Evolutionary conservation across 2,888 invertebrate genomes (phyloP), one percentile per base, ranked within the genome.

Genomic region (Cerastoderma edule): DNA sequence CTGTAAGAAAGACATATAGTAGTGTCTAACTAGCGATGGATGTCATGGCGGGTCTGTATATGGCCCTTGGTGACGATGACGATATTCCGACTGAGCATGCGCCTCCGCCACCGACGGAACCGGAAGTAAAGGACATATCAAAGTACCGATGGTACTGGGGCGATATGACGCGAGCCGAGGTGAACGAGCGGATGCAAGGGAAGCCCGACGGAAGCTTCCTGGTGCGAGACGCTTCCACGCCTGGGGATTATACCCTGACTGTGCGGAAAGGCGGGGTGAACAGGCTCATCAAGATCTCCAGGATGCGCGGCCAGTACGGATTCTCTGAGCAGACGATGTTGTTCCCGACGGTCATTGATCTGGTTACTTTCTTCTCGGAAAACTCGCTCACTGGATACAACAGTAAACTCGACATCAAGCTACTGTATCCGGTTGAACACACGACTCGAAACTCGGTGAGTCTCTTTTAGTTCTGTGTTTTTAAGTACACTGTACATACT

Each of bases 191-290:
- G 92, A 94, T 99, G 87, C 95, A 96, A 86, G 97, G 98, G 88
- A 95, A 96, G 32, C 96, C 96, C 56, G 99, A 99, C 93, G 99
- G 99, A 22, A 97, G 99, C 57, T 99, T 98, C 93, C 94, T 99
- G 83, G 98, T 99, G 33, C 95, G 99, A 27, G 97, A 99, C 93
- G 98, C 99, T 24, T 97, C 98, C 19, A 97, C 96, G 80, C 85
- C 88, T 3, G 98, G 97, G 50, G 99, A 99, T 92, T 99, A 97
- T 93, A 99, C 99, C 13, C 93, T 99, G 74, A 99, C 99, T 1
- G 94, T 99, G 46, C 89, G 92, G 83, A 98, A 98, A 94, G 98
- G 97, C 78, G 98, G 98, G 82, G 96, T 96, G 83, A 98, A 98
- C 91, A 99, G 99, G 93, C 94, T 99, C 69, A 98, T 99, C 70